Evolutionary conservation across 2,888 invertebrate genomes (phyloP), one percentile per base, ranked within the genome.

Genomic region (Chymomyza amoena): DNA sequence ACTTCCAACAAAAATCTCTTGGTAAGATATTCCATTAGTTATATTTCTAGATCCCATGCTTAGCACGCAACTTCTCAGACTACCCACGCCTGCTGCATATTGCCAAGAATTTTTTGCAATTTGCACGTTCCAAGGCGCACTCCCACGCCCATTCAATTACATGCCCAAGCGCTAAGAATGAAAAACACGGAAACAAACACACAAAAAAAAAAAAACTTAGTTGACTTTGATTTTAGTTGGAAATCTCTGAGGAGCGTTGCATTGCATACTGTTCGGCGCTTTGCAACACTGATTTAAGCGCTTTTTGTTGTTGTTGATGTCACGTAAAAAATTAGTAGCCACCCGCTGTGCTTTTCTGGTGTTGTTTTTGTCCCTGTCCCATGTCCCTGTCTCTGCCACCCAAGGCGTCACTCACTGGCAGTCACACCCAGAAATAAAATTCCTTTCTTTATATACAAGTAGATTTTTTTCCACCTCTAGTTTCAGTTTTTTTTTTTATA

Each of bases 271-370:
- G 85, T 78, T 84, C 86, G 86, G 83, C 83, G 85, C 80, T 75
- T 79, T 77, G 62, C 36, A 61, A 68, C 76, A 68, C 68, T 79
- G 83, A 85, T 84, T 84, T 80, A 75, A 54, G 62, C 64, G 39
- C 56, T 64, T 28, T 57, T 74, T 68, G 61, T 72, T 78, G 73
- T 72, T 75, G 77, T 68, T 68, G 61, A 70, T 70, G 72, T 81
- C 86, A 83, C 86, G 86, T 83, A 86, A 86, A 86, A 83, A 83
- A 86, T 86, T 81, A 86, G 80, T 84, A 75, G 83, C 84, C 86
- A 64, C 83, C 83, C 85, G 86, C 75, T 80, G 83, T 79, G 83
- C 72, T 25, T 25, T 65, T 61, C 32, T 64, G 61, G 54, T 66
- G 15, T 18, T 51, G 16, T 25, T 64, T 57, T 64, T 59, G 20